Evolutionary conservation across 2,113 vertebrate genomes (phyloP).

Genomic region (Sorex fumeus): DNA sequence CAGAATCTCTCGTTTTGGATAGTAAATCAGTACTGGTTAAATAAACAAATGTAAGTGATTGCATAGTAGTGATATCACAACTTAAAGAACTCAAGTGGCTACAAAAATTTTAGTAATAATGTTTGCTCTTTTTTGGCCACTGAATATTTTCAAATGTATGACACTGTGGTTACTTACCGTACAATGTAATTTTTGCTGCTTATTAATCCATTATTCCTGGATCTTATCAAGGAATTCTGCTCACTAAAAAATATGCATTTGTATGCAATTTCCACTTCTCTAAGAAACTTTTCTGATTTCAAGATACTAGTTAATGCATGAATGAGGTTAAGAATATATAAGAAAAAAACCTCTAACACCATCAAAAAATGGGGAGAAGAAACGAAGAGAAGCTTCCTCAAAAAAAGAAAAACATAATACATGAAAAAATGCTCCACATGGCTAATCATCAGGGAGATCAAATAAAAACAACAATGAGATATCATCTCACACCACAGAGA

Average conservation of each 20-base stretch:
- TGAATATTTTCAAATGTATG: neutral
- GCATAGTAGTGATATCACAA: neutral
- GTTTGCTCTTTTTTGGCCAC: neutral
- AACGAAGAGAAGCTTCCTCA: no score
- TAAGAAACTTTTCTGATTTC: neutral
- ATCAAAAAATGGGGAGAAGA: no score
- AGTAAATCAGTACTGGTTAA: neutral
- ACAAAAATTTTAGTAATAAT: neutral
- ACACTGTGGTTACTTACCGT: neutral
- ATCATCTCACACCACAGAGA: no score
- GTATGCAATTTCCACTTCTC: neutral
- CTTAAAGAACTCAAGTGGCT: accelerated
- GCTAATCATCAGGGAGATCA: no score
- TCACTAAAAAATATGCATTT: neutral
- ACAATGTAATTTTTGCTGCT: neutral
- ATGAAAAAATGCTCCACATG: no score
- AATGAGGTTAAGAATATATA: neutral
- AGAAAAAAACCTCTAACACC: no score
- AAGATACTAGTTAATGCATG: neutral
- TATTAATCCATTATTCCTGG: neutral
- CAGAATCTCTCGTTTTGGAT: neutral
- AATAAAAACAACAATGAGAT: no score
- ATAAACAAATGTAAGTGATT: neutral
- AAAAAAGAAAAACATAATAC: no score
- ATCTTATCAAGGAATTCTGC: neutral